phyloP scores from a whole-genome alignment of 2,888 invertebrate genomes.

The Cyclophora punctaria region DNA sequence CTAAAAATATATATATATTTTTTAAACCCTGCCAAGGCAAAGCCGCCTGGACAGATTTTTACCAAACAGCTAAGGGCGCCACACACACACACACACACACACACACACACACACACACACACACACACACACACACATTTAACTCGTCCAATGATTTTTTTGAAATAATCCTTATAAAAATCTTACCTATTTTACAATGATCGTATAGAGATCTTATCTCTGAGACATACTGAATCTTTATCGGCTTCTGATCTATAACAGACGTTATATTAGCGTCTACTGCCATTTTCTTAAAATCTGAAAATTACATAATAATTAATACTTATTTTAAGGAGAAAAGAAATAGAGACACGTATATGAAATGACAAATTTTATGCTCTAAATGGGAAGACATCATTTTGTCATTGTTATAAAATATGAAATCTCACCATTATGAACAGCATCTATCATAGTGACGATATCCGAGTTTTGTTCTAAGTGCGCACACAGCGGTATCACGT shows the following conservation, averaged over 20 bases:
- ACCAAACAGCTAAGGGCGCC: too few relatives aligned
- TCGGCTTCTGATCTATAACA: constrained; percentile 52
- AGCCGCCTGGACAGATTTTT: too few relatives aligned
- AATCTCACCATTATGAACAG: constrained; percentile 59
- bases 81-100: too few relatives aligned
- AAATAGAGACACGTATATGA: background rate
- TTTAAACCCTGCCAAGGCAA: too few relatives aligned
- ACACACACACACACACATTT: too few relatives aligned
- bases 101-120: too few relatives aligned
- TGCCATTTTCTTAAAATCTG: constrained; percentile 48
- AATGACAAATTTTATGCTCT: constrained; percentile 4
- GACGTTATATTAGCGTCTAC: constrained; percentile 11
- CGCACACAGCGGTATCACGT: constrained; percentile 56
- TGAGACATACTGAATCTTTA: constrained; percentile 59
- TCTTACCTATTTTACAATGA: constrained; percentile 12
- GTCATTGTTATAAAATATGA: too few relatives aligned
- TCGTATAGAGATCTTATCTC: constrained; percentile 57
- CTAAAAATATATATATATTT: too few relatives aligned
- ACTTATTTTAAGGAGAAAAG: background rate
- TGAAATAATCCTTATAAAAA: too few relatives aligned
- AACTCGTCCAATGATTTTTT: too few relatives aligned
- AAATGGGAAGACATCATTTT: too few relatives aligned
- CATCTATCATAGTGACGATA: constrained; percentile 58
- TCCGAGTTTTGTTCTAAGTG: constrained; percentile 54
- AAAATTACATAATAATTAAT: constrained; percentile 12